These are phyloP conservation scores for Sylvilagus floridanus DNA, from an alignment of 2,797 vertebrate genomes.

Conservation along the genomic window DNA sequence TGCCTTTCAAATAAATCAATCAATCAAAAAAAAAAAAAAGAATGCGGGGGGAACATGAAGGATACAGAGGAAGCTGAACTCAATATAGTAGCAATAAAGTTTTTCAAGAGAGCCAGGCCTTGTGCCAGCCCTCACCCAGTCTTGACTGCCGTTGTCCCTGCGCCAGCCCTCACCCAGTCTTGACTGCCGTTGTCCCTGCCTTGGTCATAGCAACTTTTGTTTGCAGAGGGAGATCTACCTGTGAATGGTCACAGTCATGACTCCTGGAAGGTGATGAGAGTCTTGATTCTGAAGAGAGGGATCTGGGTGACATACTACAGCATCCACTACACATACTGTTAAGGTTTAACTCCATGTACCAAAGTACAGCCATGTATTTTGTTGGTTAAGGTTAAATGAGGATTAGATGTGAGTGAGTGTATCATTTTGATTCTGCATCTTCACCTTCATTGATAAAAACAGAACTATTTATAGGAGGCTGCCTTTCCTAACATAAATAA, in stretches of 20 bases:
- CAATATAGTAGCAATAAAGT: background rate
- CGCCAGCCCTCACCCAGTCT: background rate
- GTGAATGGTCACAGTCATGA: background rate
- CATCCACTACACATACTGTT: background rate
- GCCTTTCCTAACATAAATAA: background rate
- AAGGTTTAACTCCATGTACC: background rate
- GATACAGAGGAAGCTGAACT: background rate
- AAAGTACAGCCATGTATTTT: background rate
- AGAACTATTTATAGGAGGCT: background rate
- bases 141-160: background rate
- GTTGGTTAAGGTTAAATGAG: background rate
- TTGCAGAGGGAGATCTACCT: background rate
- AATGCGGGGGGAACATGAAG: too few relatives aligned
- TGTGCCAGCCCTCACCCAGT: background rate
- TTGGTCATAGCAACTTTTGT: background rate
- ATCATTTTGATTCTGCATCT: background rate
- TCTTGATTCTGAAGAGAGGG: background rate
- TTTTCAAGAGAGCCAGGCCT: background rate
- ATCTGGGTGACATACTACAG: background rate
- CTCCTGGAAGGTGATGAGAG: background rate
- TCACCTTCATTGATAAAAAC: background rate
- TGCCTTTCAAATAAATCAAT: too few relatives aligned
- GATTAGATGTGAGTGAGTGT: background rate
- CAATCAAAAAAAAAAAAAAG: background rate
- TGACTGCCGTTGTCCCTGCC: background rate